Base-by-base conservation (phyloP, 2,113 vertebrate species). In the Nothoprocta pentlandii region DNA sequence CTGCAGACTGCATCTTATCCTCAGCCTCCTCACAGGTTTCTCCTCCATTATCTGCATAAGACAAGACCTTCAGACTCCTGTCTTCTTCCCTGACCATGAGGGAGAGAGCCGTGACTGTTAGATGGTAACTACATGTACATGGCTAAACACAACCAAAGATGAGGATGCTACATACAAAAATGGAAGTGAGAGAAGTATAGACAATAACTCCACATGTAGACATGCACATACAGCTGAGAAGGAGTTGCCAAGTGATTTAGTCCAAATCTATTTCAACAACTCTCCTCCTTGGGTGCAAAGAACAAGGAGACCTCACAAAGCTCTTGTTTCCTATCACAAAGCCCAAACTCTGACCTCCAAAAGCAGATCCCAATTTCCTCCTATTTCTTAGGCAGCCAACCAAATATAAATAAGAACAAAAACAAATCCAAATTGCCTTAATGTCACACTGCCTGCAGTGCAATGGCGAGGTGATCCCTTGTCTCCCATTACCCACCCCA, bases 401-500 rank as follows among this genome's bases (percentile, higher is more conserved):
- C 90, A 96, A 95, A 96, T 76, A 92, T 26, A 93, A 95, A 79
- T 86, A 93, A 94, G 66, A 80, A 68, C 66, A 86, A 86, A 95
- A 95, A 42, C 93, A 97, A 97, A 97, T 97, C 93, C 95, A 97
- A 97, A 95, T 95, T 97, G 93, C 94, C 87, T 97, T 94, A 96
- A 86, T 36, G 61, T 97, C 97, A 96, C 62, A 71, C 54, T 96
- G 96, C 94, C 96, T 39, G 58, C n/a, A 88, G 93, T 80, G 93
- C 94, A 94, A 93, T 79, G 49, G 69, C 0, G 16, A 97, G 96
- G 93, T 44, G 93, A 97, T 98, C 98, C 97, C 97, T 95, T 2
- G 96, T 68, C 93, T 98, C 97, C 96, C 97, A 97, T 98, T 98
- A 97, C 95, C 97, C 95, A 97, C 92, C 96, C 97, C 97, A 97